Conservation (phyloP, 2,797 vertebrate genomes). For the Choloepus didactylus region DNA sequence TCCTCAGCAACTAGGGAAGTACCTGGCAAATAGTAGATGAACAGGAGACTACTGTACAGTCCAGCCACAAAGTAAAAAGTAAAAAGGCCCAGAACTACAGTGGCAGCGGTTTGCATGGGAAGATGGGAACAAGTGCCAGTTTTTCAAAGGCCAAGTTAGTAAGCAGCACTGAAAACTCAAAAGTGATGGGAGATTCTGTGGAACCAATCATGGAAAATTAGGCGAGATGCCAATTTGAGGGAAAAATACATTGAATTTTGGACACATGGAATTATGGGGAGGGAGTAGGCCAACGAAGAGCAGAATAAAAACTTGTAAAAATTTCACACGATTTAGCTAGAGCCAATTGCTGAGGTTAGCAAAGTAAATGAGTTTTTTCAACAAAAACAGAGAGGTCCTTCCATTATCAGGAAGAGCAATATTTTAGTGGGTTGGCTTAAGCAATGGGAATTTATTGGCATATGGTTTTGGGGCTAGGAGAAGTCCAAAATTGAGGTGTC, state of each 20-base stretch:
- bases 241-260: background rate
- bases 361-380: background rate
- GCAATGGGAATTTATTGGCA: too few relatives aligned
- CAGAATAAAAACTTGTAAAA: background rate
- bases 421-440: too few relatives aligned
- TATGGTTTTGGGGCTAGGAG: too few relatives aligned
- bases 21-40: background rate
- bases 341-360: background rate
- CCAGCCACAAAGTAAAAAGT: background rate
- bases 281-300: background rate
- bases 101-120: background rate
- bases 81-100: background rate
- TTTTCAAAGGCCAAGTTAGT: background rate
- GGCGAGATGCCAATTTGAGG: background rate
- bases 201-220: background rate
- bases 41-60: background rate
- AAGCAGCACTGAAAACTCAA: background rate
- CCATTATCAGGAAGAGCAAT: background rate
- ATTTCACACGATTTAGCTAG: background rate
- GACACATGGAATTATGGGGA: background rate
- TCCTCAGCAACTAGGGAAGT: background rate
- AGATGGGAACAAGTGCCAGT: background rate
- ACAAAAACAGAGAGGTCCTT: background rate
- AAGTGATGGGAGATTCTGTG: background rate
- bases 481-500: too few relatives aligned